Conservation (phyloP, 2,113 vertebrate species). For the Glareola pratincola region DNA sequence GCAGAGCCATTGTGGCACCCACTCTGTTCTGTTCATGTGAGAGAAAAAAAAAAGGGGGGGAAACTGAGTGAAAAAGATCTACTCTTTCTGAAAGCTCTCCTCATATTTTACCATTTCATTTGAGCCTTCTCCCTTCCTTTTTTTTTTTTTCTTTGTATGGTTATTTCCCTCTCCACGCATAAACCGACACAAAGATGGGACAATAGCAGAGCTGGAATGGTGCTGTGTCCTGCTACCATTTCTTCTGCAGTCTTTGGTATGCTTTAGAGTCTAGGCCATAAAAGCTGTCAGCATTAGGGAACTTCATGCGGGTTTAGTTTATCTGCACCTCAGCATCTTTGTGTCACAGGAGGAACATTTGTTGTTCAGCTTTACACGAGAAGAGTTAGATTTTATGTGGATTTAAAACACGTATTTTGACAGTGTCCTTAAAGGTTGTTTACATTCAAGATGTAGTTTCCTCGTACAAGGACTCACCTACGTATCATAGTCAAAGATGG, state of each 20-base stretch:
- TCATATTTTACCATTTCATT: slow-evolving; percentile 22
- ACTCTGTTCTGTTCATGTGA: neutral
- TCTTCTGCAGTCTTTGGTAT: neutral
- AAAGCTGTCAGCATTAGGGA: neutral
- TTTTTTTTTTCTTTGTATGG: neutral
- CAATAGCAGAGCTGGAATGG: neutral
- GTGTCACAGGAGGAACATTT: neutral
- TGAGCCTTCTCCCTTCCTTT: neutral
- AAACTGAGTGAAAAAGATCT: neutral
- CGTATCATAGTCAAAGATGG: neutral
- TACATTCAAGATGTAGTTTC: neutral
- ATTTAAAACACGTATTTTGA: neutral
- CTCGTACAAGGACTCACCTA: neutral
- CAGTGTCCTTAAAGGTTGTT: neutral
- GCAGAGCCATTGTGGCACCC: neutral
- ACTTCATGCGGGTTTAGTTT: neutral
- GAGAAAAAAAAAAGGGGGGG: neutral
- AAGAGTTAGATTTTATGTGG: neutral
- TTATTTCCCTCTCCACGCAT: neutral
- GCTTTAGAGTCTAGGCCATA: neutral
- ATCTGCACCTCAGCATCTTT: neutral
- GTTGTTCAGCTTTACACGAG: neutral
- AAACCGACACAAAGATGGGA: neutral
- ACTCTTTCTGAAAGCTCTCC: slow-evolving; percentile 10
- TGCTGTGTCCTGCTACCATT: neutral